Conservation (phyloP, 2,888 invertebrate species). For the Osedax frankpressi region DNA sequence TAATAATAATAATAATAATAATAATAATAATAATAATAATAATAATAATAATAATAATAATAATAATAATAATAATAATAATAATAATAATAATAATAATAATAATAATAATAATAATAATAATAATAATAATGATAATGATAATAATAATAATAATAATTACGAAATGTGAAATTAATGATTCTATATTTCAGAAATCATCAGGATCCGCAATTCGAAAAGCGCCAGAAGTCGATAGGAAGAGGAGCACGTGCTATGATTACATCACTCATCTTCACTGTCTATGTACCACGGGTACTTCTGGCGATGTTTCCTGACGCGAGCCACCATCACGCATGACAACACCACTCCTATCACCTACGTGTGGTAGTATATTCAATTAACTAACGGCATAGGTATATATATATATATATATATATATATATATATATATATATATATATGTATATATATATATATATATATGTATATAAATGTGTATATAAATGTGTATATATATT, state of each 20-base stretch:
- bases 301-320: background rate
- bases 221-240: background rate
- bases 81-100: no score
- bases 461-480: background rate
- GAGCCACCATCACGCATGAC: background rate
- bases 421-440: background rate
- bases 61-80: no score
- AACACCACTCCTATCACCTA: background rate
- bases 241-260: no score
- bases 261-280: background rate
- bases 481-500: background rate
- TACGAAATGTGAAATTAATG: background rate
- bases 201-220: no score
- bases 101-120: no score
- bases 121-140: background rate
- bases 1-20: no score
- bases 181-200: no score
- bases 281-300: background rate
- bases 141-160: background rate
- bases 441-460: background rate
- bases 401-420: background rate
- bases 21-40: no score
- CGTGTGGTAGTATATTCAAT: slow-evolving; percentile 14
- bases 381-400: background rate
- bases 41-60: no score